phyloP scores from a whole-genome alignment of 2,113 vertebrate genomes.

The Malurus alboscapulatus region DNA sequence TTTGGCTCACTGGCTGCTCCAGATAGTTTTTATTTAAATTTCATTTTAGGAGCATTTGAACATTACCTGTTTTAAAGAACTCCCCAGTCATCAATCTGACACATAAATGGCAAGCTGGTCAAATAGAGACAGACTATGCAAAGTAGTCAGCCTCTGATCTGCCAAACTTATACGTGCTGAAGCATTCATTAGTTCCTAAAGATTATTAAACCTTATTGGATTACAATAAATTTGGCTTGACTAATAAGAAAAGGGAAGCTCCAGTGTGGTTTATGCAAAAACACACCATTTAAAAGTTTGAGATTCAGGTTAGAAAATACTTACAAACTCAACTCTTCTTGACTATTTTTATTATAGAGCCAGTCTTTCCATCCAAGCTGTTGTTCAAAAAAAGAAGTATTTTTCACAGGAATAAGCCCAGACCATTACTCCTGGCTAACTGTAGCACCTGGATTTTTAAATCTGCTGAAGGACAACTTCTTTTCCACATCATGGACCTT shows the following conservation, averaged over 20 bases:
- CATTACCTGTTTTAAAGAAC: conserved; percentile 36
- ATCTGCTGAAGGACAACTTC: background rate
- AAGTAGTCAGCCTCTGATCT: conserved; percentile 17
- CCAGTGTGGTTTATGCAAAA: background rate
- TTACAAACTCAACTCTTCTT: background rate
- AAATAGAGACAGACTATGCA: background rate
- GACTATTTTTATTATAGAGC: background rate
- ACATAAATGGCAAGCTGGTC: conserved; percentile 24
- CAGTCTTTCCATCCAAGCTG: background rate
- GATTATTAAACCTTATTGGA: conserved; percentile 44
- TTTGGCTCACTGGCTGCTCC: background rate
- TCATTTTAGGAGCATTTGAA: background rate
- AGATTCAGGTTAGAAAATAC: background rate
- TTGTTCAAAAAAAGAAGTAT: background rate
- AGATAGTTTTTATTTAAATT: conserved; percentile 38
- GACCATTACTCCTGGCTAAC: background rate
- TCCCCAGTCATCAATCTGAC: background rate
- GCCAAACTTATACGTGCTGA: conserved; percentile 21
- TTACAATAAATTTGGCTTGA: conserved; percentile 42
- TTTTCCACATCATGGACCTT: background rate
- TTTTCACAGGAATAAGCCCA: conserved; percentile 1
- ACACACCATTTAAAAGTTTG: background rate
- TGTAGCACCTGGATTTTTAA: conserved; percentile 16
- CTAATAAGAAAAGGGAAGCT: conserved; percentile 21
- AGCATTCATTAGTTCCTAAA: conserved; percentile 40